These are phyloP conservation scores for Bombus cullumanus DNA, from an alignment of 1,140 invertebrate genomes.

Conservation along the genomic window DNA sequence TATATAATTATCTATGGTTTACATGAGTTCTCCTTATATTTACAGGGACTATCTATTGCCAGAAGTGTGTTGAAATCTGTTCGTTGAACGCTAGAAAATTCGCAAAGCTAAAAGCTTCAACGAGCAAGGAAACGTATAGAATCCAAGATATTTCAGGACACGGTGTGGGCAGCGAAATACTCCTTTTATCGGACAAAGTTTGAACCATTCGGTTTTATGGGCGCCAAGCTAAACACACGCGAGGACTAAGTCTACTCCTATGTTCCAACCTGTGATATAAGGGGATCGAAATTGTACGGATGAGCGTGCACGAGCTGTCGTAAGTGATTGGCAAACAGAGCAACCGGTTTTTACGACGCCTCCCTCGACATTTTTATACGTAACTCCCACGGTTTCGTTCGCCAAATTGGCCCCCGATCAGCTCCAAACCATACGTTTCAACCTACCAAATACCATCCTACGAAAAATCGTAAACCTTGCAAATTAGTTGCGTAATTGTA, in stretches of 20 bases:
- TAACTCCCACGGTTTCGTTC: slow-evolving; percentile 30
- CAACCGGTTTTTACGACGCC: slow-evolving; percentile 63
- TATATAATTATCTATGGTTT: background rate
- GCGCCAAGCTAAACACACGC: slow-evolving; percentile 73
- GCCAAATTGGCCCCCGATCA: slow-evolving; percentile 38
- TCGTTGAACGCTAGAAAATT: background rate
- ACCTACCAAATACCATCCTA: background rate
- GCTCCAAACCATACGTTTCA: background rate
- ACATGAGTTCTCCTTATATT: background rate
- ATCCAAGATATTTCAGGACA: slow-evolving; percentile 44
- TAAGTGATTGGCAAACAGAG: slow-evolving; percentile 79
- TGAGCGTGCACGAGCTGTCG: slow-evolving; percentile 63
- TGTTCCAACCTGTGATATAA: slow-evolving; percentile 61
- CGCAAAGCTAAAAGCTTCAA: background rate
- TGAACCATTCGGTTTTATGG: slow-evolving; percentile 79
- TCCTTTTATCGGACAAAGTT: slow-evolving; percentile 78
- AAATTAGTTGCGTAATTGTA: background rate
- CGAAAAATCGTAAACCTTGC: slow-evolving; percentile 26
- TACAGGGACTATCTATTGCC: background rate
- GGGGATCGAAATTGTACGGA: slow-evolving; percentile 53
- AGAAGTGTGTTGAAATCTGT: background rate
- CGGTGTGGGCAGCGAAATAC: slow-evolving; percentile 43
- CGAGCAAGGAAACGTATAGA: slow-evolving; percentile 5
- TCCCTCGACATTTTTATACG: slow-evolving; percentile 16
- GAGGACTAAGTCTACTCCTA: slow-evolving; percentile 67